Base-by-base conservation (phyloP, 2,797 vertebrate genomes). In the Cottoperca gobio region DNA sequence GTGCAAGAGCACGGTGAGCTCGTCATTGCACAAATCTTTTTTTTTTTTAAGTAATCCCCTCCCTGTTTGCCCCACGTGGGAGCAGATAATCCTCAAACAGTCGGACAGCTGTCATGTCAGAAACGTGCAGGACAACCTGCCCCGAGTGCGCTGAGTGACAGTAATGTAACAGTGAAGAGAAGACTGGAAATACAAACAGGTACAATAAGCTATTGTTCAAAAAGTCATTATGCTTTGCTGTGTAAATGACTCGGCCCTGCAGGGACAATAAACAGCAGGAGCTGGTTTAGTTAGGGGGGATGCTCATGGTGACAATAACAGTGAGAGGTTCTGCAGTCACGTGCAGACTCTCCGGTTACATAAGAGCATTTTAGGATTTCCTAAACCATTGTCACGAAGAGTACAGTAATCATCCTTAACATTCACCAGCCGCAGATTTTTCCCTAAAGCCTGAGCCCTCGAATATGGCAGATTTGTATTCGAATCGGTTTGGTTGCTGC, bases 51-150 rank as follows among this genome's bases (percentile, higher is more conserved):
- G 62, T 93, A 93, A 93, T 93, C 92, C 79, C 71, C 75, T 86
- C 70, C 71, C 52, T 58, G 69, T 78, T 70, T 35, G 76, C 35
- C 75, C 70, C 90, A 88, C 81, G 83, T 90, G 89, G 81, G 75
- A 70, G 76, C 70, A 73, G 87, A 89, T 94, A 92, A 94, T 93
- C 91, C 89, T 52, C 75, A 45, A 81, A 78, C 85, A 68, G 86
- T 77, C 37, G 13, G 79, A 81, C 89, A 93, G 92, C 87, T 90
- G 92, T 91, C 88, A 81, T 70, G 82, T 89, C 82, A 89, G 70
- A 72, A 91, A 90, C 88, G 67, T 88, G 82, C 84, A 46, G 63
- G 74, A 76, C 71, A 53, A 31, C 82, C 82, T 78, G 84, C 73
- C 57, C 5, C 7, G 5, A 26, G n/a, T 8, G 63, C 77, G 69